Evolutionary conservation across 2,797 vertebrate species (phyloP).

Genomic region (Lepus townsendii): DNA sequence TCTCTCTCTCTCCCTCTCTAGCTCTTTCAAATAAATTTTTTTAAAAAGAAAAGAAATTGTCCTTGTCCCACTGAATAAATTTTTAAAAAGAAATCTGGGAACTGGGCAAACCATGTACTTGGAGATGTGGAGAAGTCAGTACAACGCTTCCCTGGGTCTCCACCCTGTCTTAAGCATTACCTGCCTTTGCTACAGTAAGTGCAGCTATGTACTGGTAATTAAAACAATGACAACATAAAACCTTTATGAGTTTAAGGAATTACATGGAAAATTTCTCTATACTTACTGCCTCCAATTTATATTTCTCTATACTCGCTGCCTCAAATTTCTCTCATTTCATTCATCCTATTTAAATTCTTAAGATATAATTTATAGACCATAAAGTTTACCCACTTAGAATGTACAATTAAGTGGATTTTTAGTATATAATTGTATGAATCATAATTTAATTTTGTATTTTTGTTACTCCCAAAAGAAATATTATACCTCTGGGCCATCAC

Average conservation of each 20-base stretch:
- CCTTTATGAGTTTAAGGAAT: slow-evolving; percentile 28
- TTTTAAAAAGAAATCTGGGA: not conserved
- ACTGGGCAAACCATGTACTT: not conserved
- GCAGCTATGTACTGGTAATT: not conserved
- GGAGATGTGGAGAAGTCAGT: not conserved
- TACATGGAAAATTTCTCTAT: not conserved
- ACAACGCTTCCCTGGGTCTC: too few relatives aligned
- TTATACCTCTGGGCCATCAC: not conserved
- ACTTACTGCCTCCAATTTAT: not conserved
- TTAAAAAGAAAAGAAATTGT: too few relatives aligned
- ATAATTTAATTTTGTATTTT: slow-evolving; percentile 36
- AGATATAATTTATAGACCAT: not conserved
- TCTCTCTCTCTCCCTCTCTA: too few relatives aligned
- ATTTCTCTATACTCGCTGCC: not conserved
- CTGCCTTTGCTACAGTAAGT: not conserved
- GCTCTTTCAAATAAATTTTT: too few relatives aligned
- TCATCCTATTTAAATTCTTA: not conserved
- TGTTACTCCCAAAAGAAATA: not conserved
- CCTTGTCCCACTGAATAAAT: too few relatives aligned
- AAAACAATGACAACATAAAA: not conserved
- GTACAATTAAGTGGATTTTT: not conserved
- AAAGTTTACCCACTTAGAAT: slow-evolving; percentile 20
- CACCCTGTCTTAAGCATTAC: not conserved
- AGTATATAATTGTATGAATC: slow-evolving; percentile 14
- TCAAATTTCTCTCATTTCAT: slow-evolving; percentile 31